Evolutionary conservation across 64 coral and sea anemone species (phyloP).

Genomic region (Actinia equina): DNA sequence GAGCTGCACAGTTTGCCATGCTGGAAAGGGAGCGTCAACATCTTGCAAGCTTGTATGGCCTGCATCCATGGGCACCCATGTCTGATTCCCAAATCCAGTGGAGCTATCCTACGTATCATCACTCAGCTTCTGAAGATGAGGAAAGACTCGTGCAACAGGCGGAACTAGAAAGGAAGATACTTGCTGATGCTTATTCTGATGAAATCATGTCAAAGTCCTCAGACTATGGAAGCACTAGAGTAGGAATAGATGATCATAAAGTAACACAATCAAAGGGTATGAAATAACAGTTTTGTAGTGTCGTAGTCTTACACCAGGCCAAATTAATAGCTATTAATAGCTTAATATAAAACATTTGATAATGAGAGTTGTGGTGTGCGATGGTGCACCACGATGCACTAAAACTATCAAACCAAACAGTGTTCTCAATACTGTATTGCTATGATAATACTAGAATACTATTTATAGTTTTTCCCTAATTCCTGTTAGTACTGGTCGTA

Average conservation of each 20-base stretch:
- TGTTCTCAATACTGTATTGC: too few species aligned
- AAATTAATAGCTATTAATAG: too few species aligned
- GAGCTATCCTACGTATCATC: slow-evolving; percentile 49
- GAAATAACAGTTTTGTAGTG: not conserved
- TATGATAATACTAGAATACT: too few species aligned
- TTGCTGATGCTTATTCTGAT: slow-evolving; percentile 5
- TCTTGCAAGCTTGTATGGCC: slow-evolving; percentile 82
- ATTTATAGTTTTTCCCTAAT: too few species aligned
- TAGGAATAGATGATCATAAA: not conserved
- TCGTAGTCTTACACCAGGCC: too few species aligned
- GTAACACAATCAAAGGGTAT: not conserved
- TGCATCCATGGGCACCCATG: slow-evolving; percentile 68
- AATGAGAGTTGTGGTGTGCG: too few species aligned
- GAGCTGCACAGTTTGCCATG: slow-evolving; percentile 96
- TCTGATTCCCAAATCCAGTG: slow-evolving; percentile 64
- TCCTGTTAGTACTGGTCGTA: too few species aligned
- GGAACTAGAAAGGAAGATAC: slow-evolving; percentile 19
- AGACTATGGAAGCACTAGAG: not conserved
- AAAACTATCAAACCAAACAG: too few species aligned
- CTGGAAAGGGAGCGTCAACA: slow-evolving; percentile 93
- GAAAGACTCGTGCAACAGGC: not conserved
- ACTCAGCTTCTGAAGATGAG: not conserved
- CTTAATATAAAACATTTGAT: too few species aligned
- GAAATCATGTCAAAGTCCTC: slow-evolving; percentile 7
- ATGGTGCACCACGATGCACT: too few species aligned